Base-by-base conservation (phyloP, 2,888 invertebrate species). In the Cataglyphis cursor region DNA sequence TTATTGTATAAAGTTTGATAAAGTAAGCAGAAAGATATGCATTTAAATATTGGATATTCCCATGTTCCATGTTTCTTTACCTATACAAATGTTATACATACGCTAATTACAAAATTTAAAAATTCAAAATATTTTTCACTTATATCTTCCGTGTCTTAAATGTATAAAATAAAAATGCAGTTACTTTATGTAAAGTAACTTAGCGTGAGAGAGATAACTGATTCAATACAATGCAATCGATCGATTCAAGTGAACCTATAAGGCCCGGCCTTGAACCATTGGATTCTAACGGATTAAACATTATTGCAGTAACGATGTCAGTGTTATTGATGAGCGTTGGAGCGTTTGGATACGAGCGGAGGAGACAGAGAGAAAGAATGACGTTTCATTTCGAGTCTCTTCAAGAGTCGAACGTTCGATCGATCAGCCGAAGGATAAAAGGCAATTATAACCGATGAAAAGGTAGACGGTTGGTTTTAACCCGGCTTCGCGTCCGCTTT, bases 391-490 rank as follows among this genome's bases (percentile, higher is more conserved):
- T 80, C 48, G 24, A 38, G 61, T 59, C 35, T 68, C 54, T 68
- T 61, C 57, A 31, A 18, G 59, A 51, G 9, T 31, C 21, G 80
- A 70, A 72, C 62, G 73, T 74, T 59, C 81, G 78, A 75, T 65
- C 62, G 70, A 70, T 61, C 70, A 68, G 61, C 18, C 64, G 48
- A 35, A 74, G 72, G 59, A 72, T 82, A 76, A 81, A 83, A 86
- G 86, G 88, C 89, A 90, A 90, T 88, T 90, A 87, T 82, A 84
- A 74, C 51, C 64, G 66, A 81, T 85, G 66, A 61, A 75, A 80
- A 86, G 70, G 66, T 54, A 66, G 78, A 65, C 65, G 81, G 64
- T 28, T 62, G 81, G 74, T 87, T 84, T 83, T 81, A 81, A 73
- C 68, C 73, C 57, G 59, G 74, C 65, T 65, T 62, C 68, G 48